These are phyloP conservation scores for Morbakka virulenta DNA, from an alignment of 30 jellyfish, hydroid and myxozoan species.

Conservation along the genomic window DNA sequence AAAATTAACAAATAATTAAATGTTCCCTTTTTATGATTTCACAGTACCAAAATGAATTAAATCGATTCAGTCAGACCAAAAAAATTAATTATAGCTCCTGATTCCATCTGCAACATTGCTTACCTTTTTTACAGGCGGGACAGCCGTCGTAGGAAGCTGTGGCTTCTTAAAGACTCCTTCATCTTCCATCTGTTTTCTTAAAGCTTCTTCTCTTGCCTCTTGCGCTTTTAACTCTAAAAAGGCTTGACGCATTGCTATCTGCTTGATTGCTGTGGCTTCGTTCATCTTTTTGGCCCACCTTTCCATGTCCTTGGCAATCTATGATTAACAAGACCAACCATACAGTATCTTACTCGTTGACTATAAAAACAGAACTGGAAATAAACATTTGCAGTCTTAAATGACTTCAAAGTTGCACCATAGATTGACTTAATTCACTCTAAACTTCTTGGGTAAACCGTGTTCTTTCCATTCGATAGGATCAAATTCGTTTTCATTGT, in stretches of 20 bases:
- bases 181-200: slow-evolving; percentile 59
- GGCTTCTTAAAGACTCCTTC: slow-evolving; percentile 41
- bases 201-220: slow-evolving; percentile 87
- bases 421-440: too few relatives aligned
- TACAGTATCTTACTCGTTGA: background rate
- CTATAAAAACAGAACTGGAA: too few relatives aligned
- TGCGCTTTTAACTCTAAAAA: slow-evolving; percentile 61
- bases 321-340: too few relatives aligned
- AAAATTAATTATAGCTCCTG: too few relatives aligned
- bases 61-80: too few relatives aligned
- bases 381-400: background rate
- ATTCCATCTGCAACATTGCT: background rate
- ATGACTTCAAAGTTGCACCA: background rate
- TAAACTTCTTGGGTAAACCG: too few relatives aligned
- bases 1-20: too few relatives aligned
- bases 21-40: background rate
- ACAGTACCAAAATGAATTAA: background rate
- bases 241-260: slow-evolving; percentile 72
- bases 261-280: slow-evolving; percentile 65
- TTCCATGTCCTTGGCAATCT: slow-evolving; percentile 98
- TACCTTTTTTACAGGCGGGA: slow-evolving; percentile 1
- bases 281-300: slow-evolving; percentile 97
- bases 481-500: too few relatives aligned
- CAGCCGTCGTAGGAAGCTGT: slow-evolving; percentile 21
- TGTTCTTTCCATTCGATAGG: too few relatives aligned